Percentiles rank a stretch among this genome's conserved stretches.
Evolutionary conservation across 1,140 invertebrate genomes (phyloP).

Genomic region (Eueides isabella): DNA sequence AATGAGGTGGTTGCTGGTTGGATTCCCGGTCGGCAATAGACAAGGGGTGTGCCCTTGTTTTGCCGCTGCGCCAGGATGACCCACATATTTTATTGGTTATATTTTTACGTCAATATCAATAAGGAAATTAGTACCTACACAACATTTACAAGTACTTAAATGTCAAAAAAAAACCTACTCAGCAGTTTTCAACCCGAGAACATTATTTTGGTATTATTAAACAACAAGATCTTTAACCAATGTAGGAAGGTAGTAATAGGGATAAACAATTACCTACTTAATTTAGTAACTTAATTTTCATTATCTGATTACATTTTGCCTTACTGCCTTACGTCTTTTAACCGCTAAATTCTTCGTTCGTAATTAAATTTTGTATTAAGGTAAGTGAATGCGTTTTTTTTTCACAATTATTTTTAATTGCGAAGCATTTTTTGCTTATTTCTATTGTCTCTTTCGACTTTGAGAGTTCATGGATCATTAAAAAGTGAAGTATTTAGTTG

Average conservation of each 20-base stretch:
- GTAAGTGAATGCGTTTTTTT: neutral
- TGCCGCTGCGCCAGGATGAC: too few relatives aligned
- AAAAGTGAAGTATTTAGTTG: neutral
- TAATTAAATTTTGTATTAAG: neutral
- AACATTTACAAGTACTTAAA: too few relatives aligned
- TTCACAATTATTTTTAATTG: conserved; percentile 6
- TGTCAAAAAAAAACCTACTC: too few relatives aligned
- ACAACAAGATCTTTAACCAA: neutral
- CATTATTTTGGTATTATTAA: neutral
- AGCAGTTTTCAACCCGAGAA: too few relatives aligned
- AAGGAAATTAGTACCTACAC: too few relatives aligned
- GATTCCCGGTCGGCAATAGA: too few relatives aligned
- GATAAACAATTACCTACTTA: neutral
- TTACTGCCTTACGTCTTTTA: neutral
- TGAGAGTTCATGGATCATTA: neutral
- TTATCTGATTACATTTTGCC: neutral
- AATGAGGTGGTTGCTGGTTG: too few relatives aligned
- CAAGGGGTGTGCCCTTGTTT: too few relatives aligned
- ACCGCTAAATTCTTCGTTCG: neutral
- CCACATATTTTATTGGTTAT: too few relatives aligned
- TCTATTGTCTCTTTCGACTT: neutral
- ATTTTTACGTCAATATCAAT: too few relatives aligned
- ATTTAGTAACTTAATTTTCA: conserved; percentile 5
- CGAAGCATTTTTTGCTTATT: neutral
- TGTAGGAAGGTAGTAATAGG: neutral